Base-by-base conservation (phyloP, 2,113 vertebrate genomes). In the Meles meles region DNA sequence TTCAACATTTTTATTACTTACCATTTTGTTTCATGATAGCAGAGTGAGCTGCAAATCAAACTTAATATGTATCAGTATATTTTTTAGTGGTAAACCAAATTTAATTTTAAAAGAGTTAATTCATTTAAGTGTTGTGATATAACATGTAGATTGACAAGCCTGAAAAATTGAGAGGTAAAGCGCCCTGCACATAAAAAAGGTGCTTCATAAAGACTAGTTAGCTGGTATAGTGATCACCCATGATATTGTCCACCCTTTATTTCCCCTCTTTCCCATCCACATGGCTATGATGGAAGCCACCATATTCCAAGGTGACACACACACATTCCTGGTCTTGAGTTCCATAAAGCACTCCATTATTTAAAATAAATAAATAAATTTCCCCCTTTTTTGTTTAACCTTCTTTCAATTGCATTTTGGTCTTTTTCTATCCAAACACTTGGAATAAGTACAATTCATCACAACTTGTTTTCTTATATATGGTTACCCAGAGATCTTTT, bases 21-120 rank as follows among this genome's bases (percentile, higher is more conserved):
- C 37, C 93, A 86, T 96, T 96, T 97, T 95, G 83, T 96, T 98
- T 96, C 89, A 97, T 86, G 97, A 96, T 57, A 86, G 89, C 67
- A 87, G 55, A 77, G 29, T 95, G 79, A 72, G 63, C 44, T 92
- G 23, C 39, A 85, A 93, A 88, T 97, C 85, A 97, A 94, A 96
- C 55, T 91, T 88, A 92, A 88, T 94, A 77, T 69, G 31, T 81
- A n/a, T 93, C 81, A 90, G 71, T 85, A 71, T 85, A 80, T 93
- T 87, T 96, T 96, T 97, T 82, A 94, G 63, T 97, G 80, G 34
- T 23, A 14, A 9, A 49, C 39, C 27, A 94, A 82, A 79, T 90
- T 96, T 88, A 94, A 96, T 90, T 97, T 80, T 42, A 63, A 94
- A 93, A 88, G 49, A 85, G 52, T 82, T 91, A 82, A 96, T 94